Evolutionary conservation across 35 echinoderm and acorn worm species (phyloP).

Genomic region (Chiridota heheva): DNA sequence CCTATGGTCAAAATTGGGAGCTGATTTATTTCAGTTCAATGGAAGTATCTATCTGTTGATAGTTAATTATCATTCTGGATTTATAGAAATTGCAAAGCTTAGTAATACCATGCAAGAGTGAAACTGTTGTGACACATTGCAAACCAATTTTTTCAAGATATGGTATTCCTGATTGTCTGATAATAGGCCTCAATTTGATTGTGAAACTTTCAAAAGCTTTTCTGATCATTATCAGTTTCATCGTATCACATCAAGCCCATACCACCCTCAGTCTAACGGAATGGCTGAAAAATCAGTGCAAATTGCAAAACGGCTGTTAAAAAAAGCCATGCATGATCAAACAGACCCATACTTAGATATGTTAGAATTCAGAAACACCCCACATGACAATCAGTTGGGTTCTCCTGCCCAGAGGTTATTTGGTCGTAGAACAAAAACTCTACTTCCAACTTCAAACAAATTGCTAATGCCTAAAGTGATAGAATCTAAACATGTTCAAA

Average conservation of each 20-base stretch:
- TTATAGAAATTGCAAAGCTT: not conserved
- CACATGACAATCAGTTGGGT: not conserved
- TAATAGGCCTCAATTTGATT: not conserved
- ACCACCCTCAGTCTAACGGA: constrained; percentile 1
- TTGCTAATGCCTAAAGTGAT: constrained; percentile 11
- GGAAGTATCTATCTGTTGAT: not conserved
- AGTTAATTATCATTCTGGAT: constrained; percentile 7
- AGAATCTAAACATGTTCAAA: not conserved
- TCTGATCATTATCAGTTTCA: constrained; percentile 1
- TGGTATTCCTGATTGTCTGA: not conserved
- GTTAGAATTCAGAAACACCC: constrained; percentile 12
- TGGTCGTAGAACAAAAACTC: not conserved
- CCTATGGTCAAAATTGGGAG: constrained; percentile 37
- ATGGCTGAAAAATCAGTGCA: constrained; percentile 1
- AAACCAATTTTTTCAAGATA: not conserved
- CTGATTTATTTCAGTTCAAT: constrained; percentile 45
- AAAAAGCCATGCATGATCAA: not conserved
- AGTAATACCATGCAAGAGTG: constrained; percentile 1
- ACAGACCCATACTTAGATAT: no score
- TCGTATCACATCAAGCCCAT: constrained; percentile 7
- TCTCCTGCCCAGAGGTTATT: constrained; percentile 15
- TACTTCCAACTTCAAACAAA: not conserved
- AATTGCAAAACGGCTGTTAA: constrained; percentile 2
- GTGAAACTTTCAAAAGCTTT: not conserved
- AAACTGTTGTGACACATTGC: constrained; percentile 9